Percentiles rank a stretch among this genome's conserved stretches.
phyloP scores from a whole-genome alignment of 2,888 invertebrate species.

The Anagyrus pseudococci region DNA sequence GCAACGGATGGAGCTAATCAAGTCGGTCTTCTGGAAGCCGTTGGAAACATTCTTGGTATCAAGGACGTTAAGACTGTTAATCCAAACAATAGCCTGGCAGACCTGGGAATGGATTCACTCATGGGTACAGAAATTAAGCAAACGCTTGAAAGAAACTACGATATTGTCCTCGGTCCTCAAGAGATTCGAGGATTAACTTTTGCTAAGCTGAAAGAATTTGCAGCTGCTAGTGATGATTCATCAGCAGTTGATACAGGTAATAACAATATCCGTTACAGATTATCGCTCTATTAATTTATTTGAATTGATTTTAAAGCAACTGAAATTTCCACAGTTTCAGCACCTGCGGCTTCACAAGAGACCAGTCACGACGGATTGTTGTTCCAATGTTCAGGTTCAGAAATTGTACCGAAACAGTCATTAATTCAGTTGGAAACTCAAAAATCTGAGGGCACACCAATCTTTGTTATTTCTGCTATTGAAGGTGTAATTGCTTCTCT shows the following conservation, averaged over 20 bases:
- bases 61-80: conserved; percentile 85
- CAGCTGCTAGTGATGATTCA: conserved; percentile 36
- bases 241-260: conserved; percentile 39
- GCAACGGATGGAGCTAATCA: conserved; percentile 66
- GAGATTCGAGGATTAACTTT: conserved; percentile 89
- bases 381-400: conserved; percentile 65
- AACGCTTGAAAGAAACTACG: conserved; percentile 90
- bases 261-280: not conserved
- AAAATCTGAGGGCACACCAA: conserved; percentile 62
- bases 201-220: conserved; percentile 72
- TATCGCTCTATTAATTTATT: not conserved
- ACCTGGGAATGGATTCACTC: conserved; percentile 96
- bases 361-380: conserved; percentile 44
- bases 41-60: conserved; percentile 89
- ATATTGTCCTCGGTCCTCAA: conserved; percentile 87
- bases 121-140: conserved; percentile 99
- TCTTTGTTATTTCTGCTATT: conserved; percentile 83
- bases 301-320: conserved; percentile 4
- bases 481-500: conserved; percentile 84
- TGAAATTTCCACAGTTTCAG: conserved; percentile 39
- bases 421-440: conserved; percentile 74
- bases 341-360: conserved; percentile 43
- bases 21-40: conserved; percentile 75
- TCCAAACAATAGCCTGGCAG: conserved; percentile 80
- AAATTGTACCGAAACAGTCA: conserved; percentile 78